phyloP scores from a whole-genome alignment of 2,113 vertebrate species.

The Alectura lathami region DNA sequence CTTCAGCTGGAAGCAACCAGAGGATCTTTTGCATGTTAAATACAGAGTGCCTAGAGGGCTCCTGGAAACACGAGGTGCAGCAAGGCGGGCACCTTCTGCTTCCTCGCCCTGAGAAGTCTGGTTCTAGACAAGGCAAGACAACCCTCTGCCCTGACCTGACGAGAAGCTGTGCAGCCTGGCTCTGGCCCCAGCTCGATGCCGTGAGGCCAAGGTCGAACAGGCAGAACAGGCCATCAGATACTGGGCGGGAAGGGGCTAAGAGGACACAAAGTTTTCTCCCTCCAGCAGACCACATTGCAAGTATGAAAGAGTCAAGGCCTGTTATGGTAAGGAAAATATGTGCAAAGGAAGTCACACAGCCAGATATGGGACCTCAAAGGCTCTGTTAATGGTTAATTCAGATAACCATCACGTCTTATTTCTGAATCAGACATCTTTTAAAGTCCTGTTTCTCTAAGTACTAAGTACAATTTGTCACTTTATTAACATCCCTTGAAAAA shows the following conservation, averaged over 20 bases:
- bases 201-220: accelerated
- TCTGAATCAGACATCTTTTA: conserved; percentile 35
- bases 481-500: neutral
- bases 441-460: conserved; percentile 11
- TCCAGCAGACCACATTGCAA: neutral
- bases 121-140: neutral
- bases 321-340: conserved; percentile 55
- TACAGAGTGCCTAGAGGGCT: neutral
- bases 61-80: neutral
- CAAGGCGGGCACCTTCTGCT: neutral
- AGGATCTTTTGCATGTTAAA: neutral
- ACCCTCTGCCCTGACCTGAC: accelerated
- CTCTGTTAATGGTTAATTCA: conserved; percentile 51
- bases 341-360: conserved; percentile 56
- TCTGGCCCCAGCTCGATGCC: neutral
- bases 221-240: neutral
- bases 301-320: conserved; percentile 12
- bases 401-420: conserved; percentile 56
- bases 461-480: neutral
- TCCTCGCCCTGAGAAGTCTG: neutral
- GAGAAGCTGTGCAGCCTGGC: neutral
- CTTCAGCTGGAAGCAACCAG: neutral
- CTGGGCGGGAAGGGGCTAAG: neutral
- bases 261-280: neutral
- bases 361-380: conserved; percentile 48